Conservation (phyloP, 2,113 vertebrate species). For the Morone saxatilis region DNA sequence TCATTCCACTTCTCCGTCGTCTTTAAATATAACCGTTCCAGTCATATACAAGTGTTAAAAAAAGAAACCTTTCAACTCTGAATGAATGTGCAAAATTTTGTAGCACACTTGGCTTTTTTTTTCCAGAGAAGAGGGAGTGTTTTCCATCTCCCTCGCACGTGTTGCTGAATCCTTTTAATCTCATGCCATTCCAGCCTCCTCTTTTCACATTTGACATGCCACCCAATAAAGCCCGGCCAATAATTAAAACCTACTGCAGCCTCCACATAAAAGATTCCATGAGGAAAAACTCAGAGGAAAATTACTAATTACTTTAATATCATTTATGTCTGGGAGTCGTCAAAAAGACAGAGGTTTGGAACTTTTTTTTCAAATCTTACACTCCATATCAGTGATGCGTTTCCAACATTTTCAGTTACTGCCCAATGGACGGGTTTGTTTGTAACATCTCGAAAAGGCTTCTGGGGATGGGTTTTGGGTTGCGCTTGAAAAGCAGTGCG, state of each 20-base stretch:
- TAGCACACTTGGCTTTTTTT: conserved; percentile 45
- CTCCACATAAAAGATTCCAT: conserved; percentile 70
- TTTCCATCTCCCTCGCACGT: conserved; percentile 71
- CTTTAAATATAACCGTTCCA: conserved; percentile 31
- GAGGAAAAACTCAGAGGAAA: conserved; percentile 65
- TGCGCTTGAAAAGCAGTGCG: conserved; percentile 45
- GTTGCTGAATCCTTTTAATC: conserved; percentile 76
- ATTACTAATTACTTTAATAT: conserved; percentile 77
- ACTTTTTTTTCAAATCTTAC: conserved; percentile 45
- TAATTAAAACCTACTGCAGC: conserved; percentile 82
- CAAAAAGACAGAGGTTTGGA: conserved; percentile 55
- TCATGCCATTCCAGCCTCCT: conserved; percentile 69
- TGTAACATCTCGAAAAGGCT: conserved; percentile 54
- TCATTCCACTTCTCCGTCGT: conserved; percentile 40
- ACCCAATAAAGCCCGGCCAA: conserved; percentile 79
- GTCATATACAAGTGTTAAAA: conserved; percentile 18
- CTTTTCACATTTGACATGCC: conserved; percentile 83
- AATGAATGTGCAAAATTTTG: conserved; percentile 72
- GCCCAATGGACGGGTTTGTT: conserved; percentile 37
- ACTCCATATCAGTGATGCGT: conserved; percentile 27
- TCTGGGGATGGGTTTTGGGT: conserved; percentile 65
- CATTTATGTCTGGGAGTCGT: conserved; percentile 75
- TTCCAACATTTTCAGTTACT: conserved; percentile 57
- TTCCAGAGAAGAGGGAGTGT: conserved; percentile 57
- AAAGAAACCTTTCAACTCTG: conserved; percentile 35